Percentiles rank a stretch among this genome's conserved stretches.
Evolutionary conservation across 2,797 vertebrate genomes (phyloP).

Genomic region (Okamejei kenojei): DNA sequence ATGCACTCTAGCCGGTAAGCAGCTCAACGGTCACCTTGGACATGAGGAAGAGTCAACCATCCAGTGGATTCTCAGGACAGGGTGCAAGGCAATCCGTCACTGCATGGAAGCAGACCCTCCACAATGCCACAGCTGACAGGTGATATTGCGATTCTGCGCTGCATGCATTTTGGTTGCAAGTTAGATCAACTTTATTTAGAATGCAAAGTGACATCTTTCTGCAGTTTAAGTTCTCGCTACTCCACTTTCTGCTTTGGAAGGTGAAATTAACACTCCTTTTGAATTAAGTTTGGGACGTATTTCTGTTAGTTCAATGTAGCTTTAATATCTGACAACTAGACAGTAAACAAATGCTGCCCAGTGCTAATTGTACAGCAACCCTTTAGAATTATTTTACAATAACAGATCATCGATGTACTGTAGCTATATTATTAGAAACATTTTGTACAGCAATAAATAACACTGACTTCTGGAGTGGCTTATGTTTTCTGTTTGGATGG

Average conservation of each 20-base stretch:
- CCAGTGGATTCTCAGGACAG: neutral
- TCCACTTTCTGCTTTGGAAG: conserved; percentile 7
- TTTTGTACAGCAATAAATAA: conserved; percentile 38
- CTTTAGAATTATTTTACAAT: conserved; percentile 34
- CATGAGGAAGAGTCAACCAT: neutral
- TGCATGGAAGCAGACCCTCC: neutral
- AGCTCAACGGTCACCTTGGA: neutral
- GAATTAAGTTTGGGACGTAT: neutral
- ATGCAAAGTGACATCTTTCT: neutral
- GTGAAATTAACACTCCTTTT: neutral
- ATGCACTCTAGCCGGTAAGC: neutral
- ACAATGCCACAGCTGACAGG: neutral
- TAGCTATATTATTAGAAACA: conserved; percentile 36
- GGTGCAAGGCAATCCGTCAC: fast-evolving
- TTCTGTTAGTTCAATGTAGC: neutral
- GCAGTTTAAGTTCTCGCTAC: neutral
- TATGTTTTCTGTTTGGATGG: neutral
- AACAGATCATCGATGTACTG: conserved; percentile 34
- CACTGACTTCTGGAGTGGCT: conserved; percentile 22
- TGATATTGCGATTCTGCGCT: neutral
- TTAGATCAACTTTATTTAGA: neutral
- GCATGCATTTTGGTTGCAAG: neutral
- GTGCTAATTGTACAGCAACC: conserved; percentile 25
- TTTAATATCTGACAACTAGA: conserved; percentile 36
- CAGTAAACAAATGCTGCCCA: neutral